phyloP scores from a whole-genome alignment of 2,113 vertebrate genomes.

The Trichechus manatus region DNA sequence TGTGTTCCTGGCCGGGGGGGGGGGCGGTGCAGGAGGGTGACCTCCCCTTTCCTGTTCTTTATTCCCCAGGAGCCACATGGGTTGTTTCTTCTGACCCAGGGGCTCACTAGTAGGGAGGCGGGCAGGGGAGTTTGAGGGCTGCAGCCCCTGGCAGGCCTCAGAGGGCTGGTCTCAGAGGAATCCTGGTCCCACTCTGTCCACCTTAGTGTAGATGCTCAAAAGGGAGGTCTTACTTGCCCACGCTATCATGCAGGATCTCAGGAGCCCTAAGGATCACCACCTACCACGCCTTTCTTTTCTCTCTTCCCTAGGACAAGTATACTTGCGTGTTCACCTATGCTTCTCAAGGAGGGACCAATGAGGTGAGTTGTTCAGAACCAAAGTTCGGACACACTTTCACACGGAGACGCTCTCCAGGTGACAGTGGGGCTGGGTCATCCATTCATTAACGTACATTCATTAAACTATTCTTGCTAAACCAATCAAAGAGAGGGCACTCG shows the following conservation, averaged over 20 bases:
- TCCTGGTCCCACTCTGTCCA: neutral
- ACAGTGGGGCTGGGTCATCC: neutral
- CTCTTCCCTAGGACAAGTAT: conserved; percentile 87
- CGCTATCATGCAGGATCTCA: neutral
- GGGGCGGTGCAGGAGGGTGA: neutral
- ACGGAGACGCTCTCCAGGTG: fast-evolving
- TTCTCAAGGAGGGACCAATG: conserved; percentile 97
- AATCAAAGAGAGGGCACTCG: neutral
- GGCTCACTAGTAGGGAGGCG: neutral
- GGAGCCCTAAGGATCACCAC: neutral
- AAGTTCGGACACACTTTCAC: neutral
- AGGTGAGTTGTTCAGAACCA: conserved; percentile 89
- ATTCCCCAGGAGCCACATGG: neutral
- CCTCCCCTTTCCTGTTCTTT: neutral
- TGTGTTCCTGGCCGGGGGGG: neutral
- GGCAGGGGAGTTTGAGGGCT: too few species aligned
- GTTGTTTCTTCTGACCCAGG: neutral
- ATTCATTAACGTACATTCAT: too few species aligned
- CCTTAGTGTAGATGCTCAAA: neutral
- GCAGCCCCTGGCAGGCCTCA: neutral
- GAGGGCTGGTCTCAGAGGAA: neutral
- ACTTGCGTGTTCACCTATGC: conserved; percentile 95
- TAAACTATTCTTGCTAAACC: neutral
- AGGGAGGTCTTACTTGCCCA: neutral
- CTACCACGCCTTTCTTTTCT: neutral